phyloP scores from a whole-genome alignment of 2,888 invertebrate genomes.

The Syrista parreyssii region DNA sequence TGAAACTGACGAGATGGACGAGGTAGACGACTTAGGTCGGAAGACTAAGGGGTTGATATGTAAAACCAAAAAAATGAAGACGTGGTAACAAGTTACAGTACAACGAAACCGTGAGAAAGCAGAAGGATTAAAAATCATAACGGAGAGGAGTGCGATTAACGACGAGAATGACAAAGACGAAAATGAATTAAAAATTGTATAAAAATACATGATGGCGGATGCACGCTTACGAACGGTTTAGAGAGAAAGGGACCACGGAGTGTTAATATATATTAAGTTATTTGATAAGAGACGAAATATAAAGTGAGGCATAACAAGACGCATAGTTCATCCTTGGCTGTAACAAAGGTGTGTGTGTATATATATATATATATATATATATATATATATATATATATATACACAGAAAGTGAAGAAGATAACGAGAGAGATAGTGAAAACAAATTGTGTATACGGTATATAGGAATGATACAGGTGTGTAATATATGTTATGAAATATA shows the following conservation, averaged over 20 bases:
- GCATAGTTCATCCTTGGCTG: slow-evolving; percentile 32
- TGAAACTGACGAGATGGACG: background rate
- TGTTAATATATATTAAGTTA: slow-evolving; percentile 12
- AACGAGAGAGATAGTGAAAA: slow-evolving; percentile 10
- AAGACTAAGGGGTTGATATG: background rate
- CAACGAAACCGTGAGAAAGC: slow-evolving; percentile 35
- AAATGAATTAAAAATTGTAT: background rate
- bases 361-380: slow-evolving; percentile 5
- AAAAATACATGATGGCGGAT: background rate
- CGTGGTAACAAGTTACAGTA: slow-evolving; percentile 25
- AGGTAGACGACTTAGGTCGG: too few species aligned
- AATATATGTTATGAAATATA: slow-evolving; percentile 1
- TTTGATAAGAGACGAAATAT: slow-evolving; percentile 3
- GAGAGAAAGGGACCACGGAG: slow-evolving; percentile 34
- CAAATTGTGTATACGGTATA: slow-evolving; percentile 19
- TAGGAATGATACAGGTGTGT: slow-evolving; percentile 8
- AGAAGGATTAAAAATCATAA: background rate
- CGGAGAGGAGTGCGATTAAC: background rate
- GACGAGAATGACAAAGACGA: background rate
- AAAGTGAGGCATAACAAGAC: slow-evolving; percentile 11
- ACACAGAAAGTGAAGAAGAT: background rate
- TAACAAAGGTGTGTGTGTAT: slow-evolving; percentile 20
- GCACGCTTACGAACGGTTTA: slow-evolving; percentile 3
- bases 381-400: background rate
- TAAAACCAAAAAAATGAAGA: slow-evolving; percentile 1